Evolutionary conservation across 2,888 invertebrate species (phyloP).

Genomic region (Agriopis leucophaearia): DNA sequence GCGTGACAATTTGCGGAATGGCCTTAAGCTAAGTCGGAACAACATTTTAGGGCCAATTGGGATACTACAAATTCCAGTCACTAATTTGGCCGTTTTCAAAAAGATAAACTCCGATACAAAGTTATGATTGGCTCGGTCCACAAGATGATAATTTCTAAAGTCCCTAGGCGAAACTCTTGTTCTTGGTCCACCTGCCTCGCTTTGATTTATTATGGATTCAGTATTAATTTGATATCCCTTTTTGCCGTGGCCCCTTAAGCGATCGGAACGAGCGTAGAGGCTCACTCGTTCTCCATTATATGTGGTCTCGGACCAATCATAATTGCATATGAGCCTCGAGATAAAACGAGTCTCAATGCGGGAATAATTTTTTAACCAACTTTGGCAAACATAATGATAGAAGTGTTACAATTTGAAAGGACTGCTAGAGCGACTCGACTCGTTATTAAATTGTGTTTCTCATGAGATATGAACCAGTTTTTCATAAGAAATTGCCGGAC

Average conservation of each 20-base stretch:
- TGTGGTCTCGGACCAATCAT: constrained; percentile 80
- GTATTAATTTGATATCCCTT: constrained; percentile 87
- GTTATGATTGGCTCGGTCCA: constrained; percentile 47
- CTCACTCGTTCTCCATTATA: constrained; percentile 79
- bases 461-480: constrained; percentile 65
- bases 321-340: constrained; percentile 82
- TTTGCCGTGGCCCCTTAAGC: constrained; percentile 84
- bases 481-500: constrained; percentile 67
- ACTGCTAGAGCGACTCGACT: constrained; percentile 30
- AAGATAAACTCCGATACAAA: constrained; percentile 42
- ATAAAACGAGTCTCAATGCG: constrained; percentile 75
- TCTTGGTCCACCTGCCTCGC: constrained; percentile 82
- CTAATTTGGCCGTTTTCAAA: constrained; percentile 50
- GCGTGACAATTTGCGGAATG: constrained; percentile 61
- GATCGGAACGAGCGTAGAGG: constrained; percentile 76
- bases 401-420: constrained; percentile 35
- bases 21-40: constrained; percentile 52
- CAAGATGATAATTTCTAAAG: constrained; percentile 81
- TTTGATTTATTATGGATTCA: constrained; percentile 87
- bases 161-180: constrained; percentile 81
- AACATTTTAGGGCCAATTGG: constrained; percentile 51
- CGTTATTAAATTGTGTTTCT: constrained; percentile 36
- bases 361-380: constrained; percentile 60
- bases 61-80: constrained; percentile 67
- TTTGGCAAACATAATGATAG: constrained; percentile 50